phyloP scores from a whole-genome alignment of 2,797 vertebrate species.

The Eulemur coronatus region DNA sequence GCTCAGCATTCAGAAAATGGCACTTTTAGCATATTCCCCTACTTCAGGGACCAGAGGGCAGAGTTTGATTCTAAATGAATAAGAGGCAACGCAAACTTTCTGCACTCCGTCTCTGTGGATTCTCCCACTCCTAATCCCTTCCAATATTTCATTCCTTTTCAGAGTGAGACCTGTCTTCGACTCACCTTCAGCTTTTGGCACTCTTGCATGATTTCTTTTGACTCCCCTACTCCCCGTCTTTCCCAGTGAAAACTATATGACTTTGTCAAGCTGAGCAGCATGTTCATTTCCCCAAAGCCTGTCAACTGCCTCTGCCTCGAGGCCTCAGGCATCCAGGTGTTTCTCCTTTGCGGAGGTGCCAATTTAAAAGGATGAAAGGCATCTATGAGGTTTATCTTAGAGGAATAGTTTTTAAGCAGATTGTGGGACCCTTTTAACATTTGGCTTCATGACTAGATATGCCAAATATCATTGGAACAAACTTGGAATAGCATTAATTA shows the following conservation, averaged over 20 bases:
- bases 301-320: neutral
- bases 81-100: slow-evolving; percentile 67
- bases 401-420: neutral
- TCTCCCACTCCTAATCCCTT: neutral
- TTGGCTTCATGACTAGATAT: neutral
- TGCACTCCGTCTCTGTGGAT: slow-evolving; percentile 12
- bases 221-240: neutral
- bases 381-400: neutral
- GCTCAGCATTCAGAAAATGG: slow-evolving; percentile 64
- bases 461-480: neutral
- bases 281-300: neutral
- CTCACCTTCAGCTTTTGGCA: neutral
- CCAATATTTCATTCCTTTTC: neutral
- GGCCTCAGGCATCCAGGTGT: neutral
- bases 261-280: neutral
- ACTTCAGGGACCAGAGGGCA: neutral
- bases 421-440: neutral
- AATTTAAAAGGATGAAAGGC: slow-evolving; percentile 3
- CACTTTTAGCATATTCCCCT: neutral
- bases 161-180: neutral
- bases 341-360: neutral
- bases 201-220: neutral
- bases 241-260: neutral
- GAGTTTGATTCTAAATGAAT: slow-evolving; percentile 1
- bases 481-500: neutral